These are phyloP conservation scores for Stercorarius parasiticus DNA, from an alignment of 2,113 vertebrate species.

Conservation along the genomic window DNA sequence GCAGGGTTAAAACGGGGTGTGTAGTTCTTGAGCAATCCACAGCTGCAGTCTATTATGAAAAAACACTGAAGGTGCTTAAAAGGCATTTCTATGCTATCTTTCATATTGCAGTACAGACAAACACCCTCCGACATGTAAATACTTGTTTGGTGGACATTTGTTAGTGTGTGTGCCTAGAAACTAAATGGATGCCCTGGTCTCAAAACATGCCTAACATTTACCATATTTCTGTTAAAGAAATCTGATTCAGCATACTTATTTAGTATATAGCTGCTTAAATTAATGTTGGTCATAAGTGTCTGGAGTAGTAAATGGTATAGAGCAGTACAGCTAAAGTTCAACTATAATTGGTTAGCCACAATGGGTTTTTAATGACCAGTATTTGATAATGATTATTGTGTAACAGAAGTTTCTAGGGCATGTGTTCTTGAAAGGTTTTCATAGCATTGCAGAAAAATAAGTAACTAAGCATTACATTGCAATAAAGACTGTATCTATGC, in stretches of 20 bases:
- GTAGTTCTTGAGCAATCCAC: neutral
- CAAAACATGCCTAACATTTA: neutral
- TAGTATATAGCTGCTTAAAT: neutral
- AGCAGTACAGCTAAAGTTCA: neutral
- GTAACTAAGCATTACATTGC: neutral
- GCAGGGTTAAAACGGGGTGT: neutral
- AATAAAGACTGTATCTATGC: neutral
- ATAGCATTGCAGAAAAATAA: neutral
- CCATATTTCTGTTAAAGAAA: neutral
- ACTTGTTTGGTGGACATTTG: neutral
- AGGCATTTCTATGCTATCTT: neutral
- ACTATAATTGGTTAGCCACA: neutral
- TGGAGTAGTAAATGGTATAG: neutral
- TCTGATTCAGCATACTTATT: neutral
- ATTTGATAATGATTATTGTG: neutral
- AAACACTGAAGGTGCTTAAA: neutral
- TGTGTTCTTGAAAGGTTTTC: neutral
- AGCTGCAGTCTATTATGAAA: neutral
- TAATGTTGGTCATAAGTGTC: fast-evolving
- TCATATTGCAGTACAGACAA: neutral
- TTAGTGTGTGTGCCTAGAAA: neutral
- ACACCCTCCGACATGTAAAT: too few species aligned
- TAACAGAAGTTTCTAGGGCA: neutral
- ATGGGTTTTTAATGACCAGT: neutral
- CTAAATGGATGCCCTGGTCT: neutral